Conservation (phyloP, 1,140 invertebrate species). For the Leptinotarsa lineolata region DNA sequence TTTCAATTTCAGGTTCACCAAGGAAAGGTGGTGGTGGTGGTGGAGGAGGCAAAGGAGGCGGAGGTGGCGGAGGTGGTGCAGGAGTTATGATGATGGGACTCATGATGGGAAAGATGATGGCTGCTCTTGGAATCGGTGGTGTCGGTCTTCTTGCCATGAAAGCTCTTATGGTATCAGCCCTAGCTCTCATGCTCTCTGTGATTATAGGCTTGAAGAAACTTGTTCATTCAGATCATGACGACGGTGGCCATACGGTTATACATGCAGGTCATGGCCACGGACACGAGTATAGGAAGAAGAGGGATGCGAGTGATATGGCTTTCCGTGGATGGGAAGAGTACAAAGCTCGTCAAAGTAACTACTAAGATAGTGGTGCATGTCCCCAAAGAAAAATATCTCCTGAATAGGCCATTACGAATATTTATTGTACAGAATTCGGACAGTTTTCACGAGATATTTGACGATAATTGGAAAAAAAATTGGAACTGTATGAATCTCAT, state of each 20-base stretch:
- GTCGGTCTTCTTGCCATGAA: slow-evolving; percentile 76
- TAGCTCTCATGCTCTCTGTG: slow-evolving; percentile 73
- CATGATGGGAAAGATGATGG: slow-evolving; percentile 76
- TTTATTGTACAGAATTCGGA: too few relatives aligned
- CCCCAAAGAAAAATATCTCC: neutral
- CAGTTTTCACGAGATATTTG: neutral
- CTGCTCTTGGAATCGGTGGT: slow-evolving; percentile 71
- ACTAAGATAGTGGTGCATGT: neutral
- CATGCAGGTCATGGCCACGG: slow-evolving; percentile 63
- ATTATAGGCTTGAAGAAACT: slow-evolving; percentile 75
- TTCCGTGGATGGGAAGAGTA: slow-evolving; percentile 63
- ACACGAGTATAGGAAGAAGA: slow-evolving; percentile 62
- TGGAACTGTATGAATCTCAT: neutral
- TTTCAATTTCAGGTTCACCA: slow-evolving; percentile 55
- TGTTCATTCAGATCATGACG: slow-evolving; percentile 64
- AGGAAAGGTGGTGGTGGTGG: slow-evolving; percentile 57
- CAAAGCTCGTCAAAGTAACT: neutral
- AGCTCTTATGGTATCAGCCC: slow-evolving; percentile 66
- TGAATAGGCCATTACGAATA: too few relatives aligned
- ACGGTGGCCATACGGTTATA: slow-evolving; percentile 56
- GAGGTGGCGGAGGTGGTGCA: slow-evolving; percentile 47
- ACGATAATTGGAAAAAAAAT: neutral
- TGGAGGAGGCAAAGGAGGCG: slow-evolving; percentile 57
- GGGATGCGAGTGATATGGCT: slow-evolving; percentile 59
- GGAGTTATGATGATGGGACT: slow-evolving; percentile 67